Evolutionary conservation across 2,113 vertebrate genomes (phyloP), one percentile per base, ranked within the genome.

Genomic region (Taurulus bubalis): DNA sequence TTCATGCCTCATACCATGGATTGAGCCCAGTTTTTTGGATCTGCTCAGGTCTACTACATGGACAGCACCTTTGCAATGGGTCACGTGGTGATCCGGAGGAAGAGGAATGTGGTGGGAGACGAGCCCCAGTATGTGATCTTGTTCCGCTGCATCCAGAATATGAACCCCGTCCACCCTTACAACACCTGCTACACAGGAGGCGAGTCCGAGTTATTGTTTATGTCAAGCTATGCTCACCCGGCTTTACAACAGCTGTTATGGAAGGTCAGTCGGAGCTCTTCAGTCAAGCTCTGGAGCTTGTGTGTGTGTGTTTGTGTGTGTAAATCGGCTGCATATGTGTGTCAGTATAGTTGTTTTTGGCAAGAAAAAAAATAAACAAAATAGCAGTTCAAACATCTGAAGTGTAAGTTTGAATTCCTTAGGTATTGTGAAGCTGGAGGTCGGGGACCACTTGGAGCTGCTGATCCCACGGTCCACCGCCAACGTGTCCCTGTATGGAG

Each of bases 131-230:
- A 95, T 83, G 96, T 98, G 73, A 95, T 95, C 56, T 89, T 98
- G 87, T 98, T 98, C 91, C 96, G 96, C 70, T 99, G 98, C 89
- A 96, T 99, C 90, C 97, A 99, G 92, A 97, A 92, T 38, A 99
- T 99, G 97, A 96, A 96, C 72, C 84, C 90, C 3, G 93, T 89
- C 40, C 83, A 95, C 51, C 95, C 97, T 3, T 98, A 94, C 87
- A 99, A 99, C 94, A 98, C 98, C 83, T 99, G 98, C 93, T 99
- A 96, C 84, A 98, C 98, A 2, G 98, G 96, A 92, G 98, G 98
- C 99, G 94, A 95, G 91, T 71, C 82, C 64, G 8, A 34, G n/a
- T 74, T 63, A 80, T 45, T 67, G 45, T 20, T 62, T 22, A 8
- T 76, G 14, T 68, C 66, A 22, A 58, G 36, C 76, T 38, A 36